Evolutionary conservation across 2,113 vertebrate genomes (phyloP), one percentile per base, ranked within the genome.

Genomic region (Diglossa brunneiventris): DNA sequence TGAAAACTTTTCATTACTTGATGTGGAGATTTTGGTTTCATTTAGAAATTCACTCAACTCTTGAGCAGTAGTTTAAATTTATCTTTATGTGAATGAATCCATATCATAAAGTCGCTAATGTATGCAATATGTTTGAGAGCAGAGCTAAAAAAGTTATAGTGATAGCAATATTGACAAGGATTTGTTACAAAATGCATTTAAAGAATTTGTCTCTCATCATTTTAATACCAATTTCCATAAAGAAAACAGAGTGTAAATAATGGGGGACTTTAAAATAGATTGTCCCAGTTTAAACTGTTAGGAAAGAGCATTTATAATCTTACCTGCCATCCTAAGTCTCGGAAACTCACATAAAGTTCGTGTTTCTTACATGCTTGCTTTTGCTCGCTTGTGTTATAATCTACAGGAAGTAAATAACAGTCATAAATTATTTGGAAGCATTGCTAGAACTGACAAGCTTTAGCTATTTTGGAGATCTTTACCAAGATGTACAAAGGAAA

Each of bases 331-430:
- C 99, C 99, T 80, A 99, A 97, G 88, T 99, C 99, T 69, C 99
- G 98, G 94, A 99, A 99, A 89, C 99, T 99, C 96, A 99, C 99
- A 4, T 99, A 99, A 42, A 99, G 99, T 94, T 99, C 99, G 11
- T 99, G 99, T 95, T 99, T 99, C 97, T 99, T 99, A 93, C 99
- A 99, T 67, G 99, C 99, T 97, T 99, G 99, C 80, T 99, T 99
- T 97, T 99, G 99, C 92, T 99, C 99, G 9, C 99, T 99, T 77
- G 98, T 99, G 95, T 99, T 99, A 92, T 98, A 99, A 98, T 99
- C 99, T 99, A 91, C 50, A 90, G 41, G 74, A 50, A 90, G 90
- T 90, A 97, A 96, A 95, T 81, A 84, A 67, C 30, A 93, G 44
- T 23, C 72, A 74, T 18, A 63, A 70, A 18, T 76, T 66, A 16